Evolutionary conservation across 1,140 invertebrate species (phyloP).

Genomic region (Bombus impatiens): DNA sequence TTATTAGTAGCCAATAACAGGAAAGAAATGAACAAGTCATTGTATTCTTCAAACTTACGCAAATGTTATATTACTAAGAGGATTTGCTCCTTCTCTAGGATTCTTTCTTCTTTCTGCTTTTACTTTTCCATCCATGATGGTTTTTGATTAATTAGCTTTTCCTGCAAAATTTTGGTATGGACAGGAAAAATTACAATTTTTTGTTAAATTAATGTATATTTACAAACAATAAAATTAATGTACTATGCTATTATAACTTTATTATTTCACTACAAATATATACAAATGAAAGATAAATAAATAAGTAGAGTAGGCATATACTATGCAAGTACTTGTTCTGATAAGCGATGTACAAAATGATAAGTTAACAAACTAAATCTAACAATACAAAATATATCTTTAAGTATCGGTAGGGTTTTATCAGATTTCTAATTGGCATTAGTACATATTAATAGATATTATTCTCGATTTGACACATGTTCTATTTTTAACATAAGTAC

Average conservation of each 20-base stretch:
- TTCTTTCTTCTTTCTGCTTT: conserved; percentile 80
- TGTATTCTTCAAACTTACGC: conserved; percentile 78
- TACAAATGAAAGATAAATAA: background rate
- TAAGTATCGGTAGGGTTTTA: background rate
- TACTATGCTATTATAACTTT: background rate
- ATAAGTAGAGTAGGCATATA: background rate
- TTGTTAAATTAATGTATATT: background rate
- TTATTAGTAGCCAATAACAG: background rate
- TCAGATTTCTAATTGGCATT: background rate
- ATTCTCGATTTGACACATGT: background rate
- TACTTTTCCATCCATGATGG: conserved; percentile 80
- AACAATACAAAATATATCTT: background rate
- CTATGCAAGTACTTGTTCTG: background rate
- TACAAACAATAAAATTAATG: no score
- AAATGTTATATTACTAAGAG: conserved; percentile 83
- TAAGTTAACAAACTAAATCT: background rate
- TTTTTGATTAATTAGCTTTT: background rate
- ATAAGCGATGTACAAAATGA: background rate
- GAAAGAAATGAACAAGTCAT: background rate
- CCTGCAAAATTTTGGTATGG: conserved; percentile 9
- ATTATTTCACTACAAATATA: background rate
- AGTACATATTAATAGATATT: background rate
- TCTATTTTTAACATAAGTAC: background rate
- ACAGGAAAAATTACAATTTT: background rate
- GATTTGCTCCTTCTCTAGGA: conserved; percentile 83